Evolutionary conservation across 1,140 invertebrate species (phyloP), one percentile per base, ranked within the genome.

Genomic region (Rhynchophorus ferrugineus): DNA sequence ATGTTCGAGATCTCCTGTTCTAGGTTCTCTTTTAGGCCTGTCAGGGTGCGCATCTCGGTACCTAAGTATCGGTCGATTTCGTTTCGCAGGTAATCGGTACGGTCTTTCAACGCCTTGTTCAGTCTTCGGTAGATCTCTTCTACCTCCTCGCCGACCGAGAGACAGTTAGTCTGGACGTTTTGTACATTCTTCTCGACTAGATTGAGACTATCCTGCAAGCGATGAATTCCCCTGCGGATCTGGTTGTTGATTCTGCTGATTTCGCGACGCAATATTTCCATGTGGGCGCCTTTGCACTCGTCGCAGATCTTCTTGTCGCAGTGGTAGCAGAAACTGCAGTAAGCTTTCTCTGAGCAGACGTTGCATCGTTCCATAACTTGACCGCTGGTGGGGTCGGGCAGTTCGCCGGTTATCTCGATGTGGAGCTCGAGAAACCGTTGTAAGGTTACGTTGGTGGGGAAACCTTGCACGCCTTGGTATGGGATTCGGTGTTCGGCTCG

Each of bases 401-500:
- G 72, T 71, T 93, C 89, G 52, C 91, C 89, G 19, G 90, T 93
- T 52, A 94, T 94, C 73, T 94, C 87, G 69, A 92, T 89, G 67
- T 92, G 95, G 35, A 97, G 78, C 69, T 98, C 94, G 50, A 98
- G 76, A 72, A 98, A 98, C 41, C 92, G 78, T 71, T 94, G 90
- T 18, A 98, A 76, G 20, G 95, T 98, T 3, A 96, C 91, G 73
- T 98, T 98, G 59, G 90, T 95, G 34, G 92, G 94, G 71, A 94
- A 95, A 16, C 87, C 89, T 51, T 73, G 91, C 13, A 96, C 89
- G 21, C 94, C 94, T 73, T 95, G 90, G 72, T 94, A 95, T 34
- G 95, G 94, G 64, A 98, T 93, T 50, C 91, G 79, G 75, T 98
- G 94, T 75, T 98, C 95, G 42, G 93, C 91, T 48, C 95, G 81